Conservation (phyloP, 2,888 invertebrate species). For the Drosophila pseudotalamancana region DNA sequence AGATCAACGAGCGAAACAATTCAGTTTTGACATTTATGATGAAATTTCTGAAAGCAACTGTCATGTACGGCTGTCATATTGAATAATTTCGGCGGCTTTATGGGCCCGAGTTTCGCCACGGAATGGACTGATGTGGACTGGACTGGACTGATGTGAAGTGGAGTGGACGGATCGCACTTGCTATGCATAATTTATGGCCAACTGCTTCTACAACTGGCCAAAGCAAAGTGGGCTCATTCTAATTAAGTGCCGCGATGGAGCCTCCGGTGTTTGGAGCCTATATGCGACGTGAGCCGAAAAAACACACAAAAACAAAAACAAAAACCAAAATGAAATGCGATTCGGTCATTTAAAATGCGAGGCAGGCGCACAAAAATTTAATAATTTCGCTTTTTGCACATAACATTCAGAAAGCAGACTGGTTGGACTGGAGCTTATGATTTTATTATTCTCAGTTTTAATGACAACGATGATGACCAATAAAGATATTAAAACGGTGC, state of each 20-base stretch:
- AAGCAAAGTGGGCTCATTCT: constrained; percentile 74
- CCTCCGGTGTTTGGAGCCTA: constrained; percentile 6
- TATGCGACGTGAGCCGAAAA: constrained; percentile 56
- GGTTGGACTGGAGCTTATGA: constrained; percentile 53
- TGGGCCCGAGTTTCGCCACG: constrained; percentile 24
- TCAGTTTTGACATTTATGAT: constrained; percentile 80
- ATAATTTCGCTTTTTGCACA: constrained; percentile 79
- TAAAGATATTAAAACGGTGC: constrained; percentile 80
- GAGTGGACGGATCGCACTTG: constrained; percentile 46
- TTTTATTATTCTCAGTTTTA: constrained; percentile 76
- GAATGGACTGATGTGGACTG: constrained; percentile 14
- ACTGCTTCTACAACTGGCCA: constrained; percentile 12
- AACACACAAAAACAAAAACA: neutral
- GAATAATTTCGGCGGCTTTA: constrained; percentile 70
- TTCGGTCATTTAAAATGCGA: constrained; percentile 68
- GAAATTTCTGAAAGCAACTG: constrained; percentile 76
- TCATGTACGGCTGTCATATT: constrained; percentile 75
- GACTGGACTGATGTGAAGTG: neutral
- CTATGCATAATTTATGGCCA: constrained; percentile 74
- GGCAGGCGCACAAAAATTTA: constrained; percentile 71
- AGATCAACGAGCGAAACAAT: constrained; percentile 76
- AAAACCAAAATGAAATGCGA: constrained; percentile 52
- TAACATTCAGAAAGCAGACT: constrained; percentile 44
- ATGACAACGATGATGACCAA: constrained; percentile 78
- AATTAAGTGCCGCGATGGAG: constrained; percentile 61